Conservation (phyloP, 2,113 vertebrate genomes). For the Stigmatopora argus region DNA sequence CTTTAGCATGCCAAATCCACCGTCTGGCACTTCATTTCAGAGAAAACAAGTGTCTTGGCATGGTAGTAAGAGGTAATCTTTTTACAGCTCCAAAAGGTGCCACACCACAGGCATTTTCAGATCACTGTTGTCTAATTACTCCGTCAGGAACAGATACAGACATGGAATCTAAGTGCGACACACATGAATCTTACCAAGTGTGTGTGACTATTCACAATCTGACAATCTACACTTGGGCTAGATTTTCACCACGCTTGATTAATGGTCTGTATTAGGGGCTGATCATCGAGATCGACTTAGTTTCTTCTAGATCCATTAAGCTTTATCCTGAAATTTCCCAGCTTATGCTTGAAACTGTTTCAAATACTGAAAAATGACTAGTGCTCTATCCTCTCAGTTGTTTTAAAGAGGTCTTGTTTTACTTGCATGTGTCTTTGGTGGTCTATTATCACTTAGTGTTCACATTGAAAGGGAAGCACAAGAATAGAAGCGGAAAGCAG, state of each 20-base stretch:
- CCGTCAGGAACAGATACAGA: conserved; percentile 23
- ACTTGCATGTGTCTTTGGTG: conserved; percentile 7
- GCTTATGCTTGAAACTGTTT: no score
- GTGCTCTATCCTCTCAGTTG: not conserved
- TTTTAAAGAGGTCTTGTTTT: not conserved
- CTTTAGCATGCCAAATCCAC: conserved; percentile 39
- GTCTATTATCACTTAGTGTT: conserved; percentile 10
- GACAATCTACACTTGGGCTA: not conserved
- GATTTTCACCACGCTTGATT: no score
- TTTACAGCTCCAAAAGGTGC: conserved; percentile 7
- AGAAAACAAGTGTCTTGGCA: conserved; percentile 27
- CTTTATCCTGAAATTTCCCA: no score
- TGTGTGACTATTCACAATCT: not conserved
- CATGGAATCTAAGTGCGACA: conserved; percentile 3
- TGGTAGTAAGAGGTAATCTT: not conserved
- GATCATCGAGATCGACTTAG: no score
- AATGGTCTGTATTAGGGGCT: no score
- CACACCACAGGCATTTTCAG: conserved; percentile 25
- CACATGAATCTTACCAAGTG: not conserved
- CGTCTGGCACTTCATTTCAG: conserved; percentile 50
- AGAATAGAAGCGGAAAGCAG: conserved; percentile 50
- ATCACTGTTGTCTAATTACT: conserved; percentile 48
- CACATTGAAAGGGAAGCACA: conserved; percentile 41
- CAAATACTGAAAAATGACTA: no score
- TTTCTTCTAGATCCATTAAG: no score